Percentiles rank a stretch among this genome's conserved stretches.
Conservation (phyloP, 2,797 vertebrate genomes). For the Sparus aurata region DNA sequence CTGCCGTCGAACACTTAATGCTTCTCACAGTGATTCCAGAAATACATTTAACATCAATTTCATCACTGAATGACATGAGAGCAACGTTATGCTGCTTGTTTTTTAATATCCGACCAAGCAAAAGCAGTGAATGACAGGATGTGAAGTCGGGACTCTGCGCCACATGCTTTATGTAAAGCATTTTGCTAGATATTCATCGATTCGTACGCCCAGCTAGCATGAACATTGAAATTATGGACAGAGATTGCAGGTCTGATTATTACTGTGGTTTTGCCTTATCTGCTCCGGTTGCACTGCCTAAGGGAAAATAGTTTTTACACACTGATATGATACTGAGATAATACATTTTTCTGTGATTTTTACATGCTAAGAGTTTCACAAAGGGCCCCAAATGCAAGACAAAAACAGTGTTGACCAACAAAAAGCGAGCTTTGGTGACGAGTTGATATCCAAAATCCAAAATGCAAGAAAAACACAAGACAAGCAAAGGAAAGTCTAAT, state of each 20-base stretch:
- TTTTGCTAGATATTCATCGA: slow-evolving; percentile 1
- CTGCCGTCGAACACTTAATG: background rate
- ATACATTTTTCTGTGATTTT: too few species aligned
- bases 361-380: too few species aligned
- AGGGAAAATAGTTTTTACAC: background rate
- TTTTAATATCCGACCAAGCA: background rate
- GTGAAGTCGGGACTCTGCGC: background rate
- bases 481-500: too few species aligned
- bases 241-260: slow-evolving; percentile 1
- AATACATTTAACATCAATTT: background rate
- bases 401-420: too few species aligned
- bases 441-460: too few species aligned
- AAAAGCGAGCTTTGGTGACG: too few species aligned
- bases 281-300: background rate
- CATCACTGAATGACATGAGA: background rate
- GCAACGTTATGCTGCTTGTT: background rate
- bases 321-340: background rate
- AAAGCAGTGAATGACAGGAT: background rate
- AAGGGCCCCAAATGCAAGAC: too few species aligned
- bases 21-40: background rate
- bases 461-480: too few species aligned
- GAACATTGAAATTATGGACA: background rate
- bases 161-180: background rate
- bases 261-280: background rate
- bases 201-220: background rate